Percentiles rank a stretch among this genome's conserved stretches.
Conservation (phyloP, 2,888 invertebrate genomes). For the Drosophila formosana region DNA sequence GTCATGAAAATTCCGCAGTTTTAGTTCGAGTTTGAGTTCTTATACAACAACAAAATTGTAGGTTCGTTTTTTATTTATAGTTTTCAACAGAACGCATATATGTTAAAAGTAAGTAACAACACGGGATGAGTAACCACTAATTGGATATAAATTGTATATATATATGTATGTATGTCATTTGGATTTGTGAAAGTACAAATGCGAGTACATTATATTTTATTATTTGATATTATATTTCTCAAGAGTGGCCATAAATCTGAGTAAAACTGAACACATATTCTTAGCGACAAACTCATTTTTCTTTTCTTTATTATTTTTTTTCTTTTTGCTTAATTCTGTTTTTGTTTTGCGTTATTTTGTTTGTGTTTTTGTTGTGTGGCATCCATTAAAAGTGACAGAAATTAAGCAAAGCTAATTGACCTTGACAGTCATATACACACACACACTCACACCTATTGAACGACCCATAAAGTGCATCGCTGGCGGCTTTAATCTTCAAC, state of each 20-base stretch:
- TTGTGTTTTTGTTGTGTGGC: slow-evolving; percentile 6
- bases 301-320: background rate
- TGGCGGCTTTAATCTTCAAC: slow-evolving; percentile 65
- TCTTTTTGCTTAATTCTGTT: background rate
- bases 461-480: slow-evolving; percentile 66
- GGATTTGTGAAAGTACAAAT: background rate
- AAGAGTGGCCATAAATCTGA: slow-evolving; percentile 8
- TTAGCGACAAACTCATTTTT: slow-evolving; percentile 10
- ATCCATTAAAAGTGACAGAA: slow-evolving; percentile 57
- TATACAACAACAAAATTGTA: background rate
- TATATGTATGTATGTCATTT: background rate
- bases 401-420: slow-evolving; percentile 72
- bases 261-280: background rate
- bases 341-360: background rate
- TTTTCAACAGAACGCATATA: background rate
- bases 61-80: background rate
- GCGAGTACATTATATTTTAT: background rate
- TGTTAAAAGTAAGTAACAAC: background rate
- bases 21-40: background rate
- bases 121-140: background rate
- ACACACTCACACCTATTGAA: slow-evolving; percentile 22
- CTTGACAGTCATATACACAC: slow-evolving; percentile 51
- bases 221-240: background rate
- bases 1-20: background rate
- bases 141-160: background rate